Evolutionary conservation across 2,797 vertebrate genomes (phyloP), one percentile per base, ranked within the genome.

Genomic region (Spheniscus humboldti): DNA sequence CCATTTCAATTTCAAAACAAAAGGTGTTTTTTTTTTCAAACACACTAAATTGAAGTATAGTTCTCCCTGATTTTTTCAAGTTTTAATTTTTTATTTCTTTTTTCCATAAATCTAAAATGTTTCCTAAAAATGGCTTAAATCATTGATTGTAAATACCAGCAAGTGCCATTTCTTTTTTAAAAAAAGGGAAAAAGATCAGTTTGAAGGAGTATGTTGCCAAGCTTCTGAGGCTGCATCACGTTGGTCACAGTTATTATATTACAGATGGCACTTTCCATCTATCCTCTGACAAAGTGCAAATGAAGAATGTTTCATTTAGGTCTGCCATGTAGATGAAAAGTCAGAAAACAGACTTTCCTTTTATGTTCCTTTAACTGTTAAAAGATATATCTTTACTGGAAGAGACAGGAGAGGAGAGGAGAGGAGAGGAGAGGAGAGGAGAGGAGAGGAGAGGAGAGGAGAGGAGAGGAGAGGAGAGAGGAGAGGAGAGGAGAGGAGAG

Each of bases 231-330:
- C 39, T 43, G 50, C 28, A 56, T 73, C 59, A 47, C 3, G 3
- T 83, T 85, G 74, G 85, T 95, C 57, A 69, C 77, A 87, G 78
- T 72, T 94, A 89, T 87, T 93, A 45, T 77, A 50, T 66, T 94
- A 83, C 90, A 95, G 88, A 94, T 96, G 92, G 86, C 39, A 72
- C 55, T 86, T 95, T 93, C 52, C 64, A 43, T 94, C 86, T 68
- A 79, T 90, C 43, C 37, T 73, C 64, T 82, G 92, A 92, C 71
- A 89, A 84, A 95, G 82, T 82, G 85, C 35, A 92, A 91, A 91
- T 47, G 71, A 68, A 85, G 20, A 90, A 50, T 60, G 28, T 55
- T 72, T 79, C 74, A 11, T 91, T 92, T 76, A 69, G 55, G 41
- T 82, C 55, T 96, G 62, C 25, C 28, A 64, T 72, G 59, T 48